These are phyloP conservation scores for Eretmochelys imbricata DNA, from an alignment of 2,113 vertebrate genomes.

Conservation along the genomic window DNA sequence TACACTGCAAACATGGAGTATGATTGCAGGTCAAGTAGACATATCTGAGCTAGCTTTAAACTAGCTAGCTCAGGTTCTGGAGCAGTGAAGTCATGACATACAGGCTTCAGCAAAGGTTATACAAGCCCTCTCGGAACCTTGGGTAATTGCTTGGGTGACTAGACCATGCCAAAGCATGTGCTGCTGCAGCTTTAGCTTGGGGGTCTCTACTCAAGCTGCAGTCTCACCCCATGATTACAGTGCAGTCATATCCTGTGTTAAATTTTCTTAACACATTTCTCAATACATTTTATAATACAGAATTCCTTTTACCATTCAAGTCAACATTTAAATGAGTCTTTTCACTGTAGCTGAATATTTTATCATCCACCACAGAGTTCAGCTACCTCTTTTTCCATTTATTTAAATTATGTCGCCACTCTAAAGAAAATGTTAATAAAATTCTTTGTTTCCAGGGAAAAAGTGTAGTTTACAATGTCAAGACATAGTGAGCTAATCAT, in stretches of 20 bases:
- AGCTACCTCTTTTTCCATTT: constrained; percentile 4
- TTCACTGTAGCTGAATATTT: constrained; percentile 1
- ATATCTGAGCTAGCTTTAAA: too few species aligned
- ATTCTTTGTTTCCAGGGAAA: constrained; percentile 42
- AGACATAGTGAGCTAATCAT: constrained; percentile 57
- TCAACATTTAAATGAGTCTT: background rate
- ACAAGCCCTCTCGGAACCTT: background rate
- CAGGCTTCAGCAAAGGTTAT: too few species aligned
- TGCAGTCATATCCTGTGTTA: background rate
- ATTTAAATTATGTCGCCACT: constrained; percentile 14
- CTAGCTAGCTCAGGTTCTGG: too few species aligned
- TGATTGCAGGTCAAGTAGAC: too few species aligned
- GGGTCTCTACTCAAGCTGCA: background rate
- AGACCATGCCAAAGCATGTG: background rate
- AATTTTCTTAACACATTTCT: background rate
- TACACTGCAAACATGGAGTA: too few species aligned
- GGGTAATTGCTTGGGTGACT: background rate
- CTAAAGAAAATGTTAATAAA: constrained; percentile 38
- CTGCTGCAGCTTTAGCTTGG: background rate
- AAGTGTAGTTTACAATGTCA: constrained; percentile 68
- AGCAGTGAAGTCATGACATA: too few species aligned
- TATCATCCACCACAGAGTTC: background rate
- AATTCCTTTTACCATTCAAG: background rate
- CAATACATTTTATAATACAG: background rate
- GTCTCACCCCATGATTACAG: background rate